phyloP scores from a whole-genome alignment of 2,888 invertebrate genomes.

The Andrena minutula region DNA sequence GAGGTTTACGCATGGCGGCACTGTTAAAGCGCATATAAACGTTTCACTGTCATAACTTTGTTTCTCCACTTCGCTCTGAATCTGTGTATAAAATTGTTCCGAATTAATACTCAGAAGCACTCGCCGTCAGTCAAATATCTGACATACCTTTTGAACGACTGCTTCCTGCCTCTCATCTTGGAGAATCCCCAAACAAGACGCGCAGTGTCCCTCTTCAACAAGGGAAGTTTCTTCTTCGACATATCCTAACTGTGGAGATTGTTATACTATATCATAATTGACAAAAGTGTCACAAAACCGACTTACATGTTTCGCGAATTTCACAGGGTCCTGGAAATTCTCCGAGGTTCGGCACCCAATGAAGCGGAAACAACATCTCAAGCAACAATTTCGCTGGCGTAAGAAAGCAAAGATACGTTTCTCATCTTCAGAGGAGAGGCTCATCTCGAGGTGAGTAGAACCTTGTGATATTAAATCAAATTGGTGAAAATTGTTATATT shows the following conservation, averaged over 20 bases:
- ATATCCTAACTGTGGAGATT: conserved; percentile 70
- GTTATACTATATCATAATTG: background rate
- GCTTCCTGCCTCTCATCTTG: conserved; percentile 87
- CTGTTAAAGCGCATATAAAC: conserved; percentile 90
- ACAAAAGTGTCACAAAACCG: background rate
- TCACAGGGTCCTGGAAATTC: conserved; percentile 86
- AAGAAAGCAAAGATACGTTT: conserved; percentile 71
- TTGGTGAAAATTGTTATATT: background rate
- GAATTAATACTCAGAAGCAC: background rate
- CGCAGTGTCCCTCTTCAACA: conserved; percentile 87
- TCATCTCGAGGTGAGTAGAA: conserved; percentile 40
- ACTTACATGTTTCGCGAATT: conserved; percentile 86
- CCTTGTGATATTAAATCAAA: background rate
- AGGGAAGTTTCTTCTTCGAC: conserved; percentile 81
- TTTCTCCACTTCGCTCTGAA: conserved; percentile 54
- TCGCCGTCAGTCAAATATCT: conserved; percentile 28
- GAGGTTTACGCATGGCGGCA: conserved; percentile 89
- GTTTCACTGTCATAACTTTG: conserved; percentile 88
- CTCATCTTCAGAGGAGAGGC: conserved; percentile 41
- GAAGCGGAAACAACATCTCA: conserved; percentile 90
- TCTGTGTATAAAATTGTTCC: conserved; percentile 59
- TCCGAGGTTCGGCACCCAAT: conserved; percentile 87
- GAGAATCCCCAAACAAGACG: conserved; percentile 91
- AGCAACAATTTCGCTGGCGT: conserved; percentile 87
- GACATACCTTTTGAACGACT: conserved; percentile 86